Evolutionary conservation across 2,113 vertebrate genomes (phyloP).

Genomic region (Hypanus sabinus): DNA sequence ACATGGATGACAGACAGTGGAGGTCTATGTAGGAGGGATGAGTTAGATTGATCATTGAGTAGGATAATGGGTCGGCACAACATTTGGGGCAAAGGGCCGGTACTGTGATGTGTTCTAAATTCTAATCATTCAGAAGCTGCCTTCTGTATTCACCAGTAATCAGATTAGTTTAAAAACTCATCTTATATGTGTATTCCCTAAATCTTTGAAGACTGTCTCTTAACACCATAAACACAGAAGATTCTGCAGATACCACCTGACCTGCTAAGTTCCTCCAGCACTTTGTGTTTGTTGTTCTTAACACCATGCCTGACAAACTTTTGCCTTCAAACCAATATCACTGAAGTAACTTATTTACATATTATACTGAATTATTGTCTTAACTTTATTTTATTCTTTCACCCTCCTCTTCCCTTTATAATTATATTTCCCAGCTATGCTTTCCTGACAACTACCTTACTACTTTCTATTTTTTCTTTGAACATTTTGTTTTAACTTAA

Average conservation of each 20-base stretch:
- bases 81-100: too few relatives aligned
- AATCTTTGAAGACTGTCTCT: background rate
- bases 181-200: background rate
- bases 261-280: too few relatives aligned
- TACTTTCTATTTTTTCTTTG: too few relatives aligned
- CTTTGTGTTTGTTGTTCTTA: background rate
- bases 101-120: background rate
- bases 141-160: background rate
- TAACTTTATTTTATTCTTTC: background rate
- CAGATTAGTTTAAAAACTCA: background rate
- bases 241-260: too few relatives aligned
- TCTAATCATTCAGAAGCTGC: background rate
- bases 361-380: background rate
- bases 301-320: background rate
- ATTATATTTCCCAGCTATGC: background rate
- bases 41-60: too few relatives aligned
- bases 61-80: too few relatives aligned
- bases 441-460: background rate
- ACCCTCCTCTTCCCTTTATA: background rate
- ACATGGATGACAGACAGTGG: too few relatives aligned
- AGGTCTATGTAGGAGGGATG: too few relatives aligned
- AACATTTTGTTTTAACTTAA: too few relatives aligned
- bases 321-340: background rate
- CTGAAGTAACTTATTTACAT: background rate
- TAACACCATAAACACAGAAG: background rate